phyloP scores from a whole-genome alignment of 1,140 invertebrate species.

The Heterodera schachtii region DNA sequence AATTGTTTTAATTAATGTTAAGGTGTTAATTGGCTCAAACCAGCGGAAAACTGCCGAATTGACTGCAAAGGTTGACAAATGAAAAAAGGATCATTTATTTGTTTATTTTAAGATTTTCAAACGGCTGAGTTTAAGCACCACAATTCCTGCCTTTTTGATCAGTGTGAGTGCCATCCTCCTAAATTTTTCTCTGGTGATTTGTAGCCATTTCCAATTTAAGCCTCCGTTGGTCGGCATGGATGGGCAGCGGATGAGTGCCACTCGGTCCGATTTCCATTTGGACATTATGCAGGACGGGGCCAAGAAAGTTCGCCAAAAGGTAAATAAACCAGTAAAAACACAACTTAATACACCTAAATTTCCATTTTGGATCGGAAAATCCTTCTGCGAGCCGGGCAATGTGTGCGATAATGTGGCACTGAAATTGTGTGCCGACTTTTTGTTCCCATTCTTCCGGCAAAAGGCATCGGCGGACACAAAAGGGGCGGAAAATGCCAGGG shows the following conservation, averaged over 20 bases:
- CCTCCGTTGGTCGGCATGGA: constrained; percentile 70
- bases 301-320: constrained; percentile 85
- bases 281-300: constrained; percentile 84
- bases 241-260: constrained; percentile 85
- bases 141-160: constrained; percentile 6
- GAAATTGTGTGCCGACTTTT: constrained; percentile 42
- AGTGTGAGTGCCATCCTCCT: neutral
- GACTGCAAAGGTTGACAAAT: constrained; percentile 29
- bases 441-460: constrained; percentile 48
- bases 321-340: no score
- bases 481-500: neutral
- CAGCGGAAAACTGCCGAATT: constrained; percentile 37
- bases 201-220: constrained; percentile 25
- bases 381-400: constrained; percentile 96
- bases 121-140: constrained; percentile 5
- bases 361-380: constrained; percentile 74
- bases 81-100: constrained; percentile 5
- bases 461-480: constrained; percentile 19
- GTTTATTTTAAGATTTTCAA: neutral
- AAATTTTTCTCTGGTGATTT: neutral
- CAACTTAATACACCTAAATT: no score
- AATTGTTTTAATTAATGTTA: no score
- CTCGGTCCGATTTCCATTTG: constrained; percentile 95
- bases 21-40: constrained; percentile 43
- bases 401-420: constrained; percentile 80